A percentile compares a stretch with the other conserved stretches of the same genome.
Evolutionary conservation across 2,888 invertebrate species (phyloP).

Genomic region (Plemyria rubiginata): DNA sequence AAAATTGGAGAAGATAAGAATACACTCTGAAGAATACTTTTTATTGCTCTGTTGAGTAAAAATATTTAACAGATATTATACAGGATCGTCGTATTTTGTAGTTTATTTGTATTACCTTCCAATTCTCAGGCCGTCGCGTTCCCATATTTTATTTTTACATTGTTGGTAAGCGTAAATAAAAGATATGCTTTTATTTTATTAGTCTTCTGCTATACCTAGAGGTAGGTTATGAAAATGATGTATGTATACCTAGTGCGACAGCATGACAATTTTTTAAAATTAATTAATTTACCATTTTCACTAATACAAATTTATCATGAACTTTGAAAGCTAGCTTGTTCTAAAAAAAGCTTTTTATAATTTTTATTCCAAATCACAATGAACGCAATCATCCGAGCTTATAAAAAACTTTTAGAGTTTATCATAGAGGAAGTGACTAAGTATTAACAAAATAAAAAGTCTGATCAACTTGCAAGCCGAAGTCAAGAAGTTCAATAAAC

Average conservation of each 20-base stretch:
- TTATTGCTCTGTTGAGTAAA: slow-evolving; percentile 33
- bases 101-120: slow-evolving; percentile 16
- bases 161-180: background rate
- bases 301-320: too few species aligned
- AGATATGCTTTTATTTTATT: background rate
- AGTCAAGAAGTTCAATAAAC: slow-evolving; percentile 22
- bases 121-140: slow-evolving; percentile 2
- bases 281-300: too few species aligned
- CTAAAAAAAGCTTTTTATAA: too few species aligned
- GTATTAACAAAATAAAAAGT: slow-evolving; percentile 9
- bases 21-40: slow-evolving; percentile 25
- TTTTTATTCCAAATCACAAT: background rate
- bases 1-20: slow-evolving; percentile 35
- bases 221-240: too few species aligned
- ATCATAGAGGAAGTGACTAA: background rate
- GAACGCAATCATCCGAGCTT: background rate
- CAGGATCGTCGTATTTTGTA: slow-evolving; percentile 13
- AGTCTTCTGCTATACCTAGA: background rate
- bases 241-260: too few species aligned
- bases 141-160: background rate
- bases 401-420: background rate
- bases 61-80: slow-evolving; percentile 23
- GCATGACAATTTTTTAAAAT: too few species aligned
- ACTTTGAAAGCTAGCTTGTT: too few species aligned
- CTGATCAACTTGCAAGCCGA: slow-evolving; percentile 8